These are phyloP conservation scores for Lota lota DNA, from an alignment of 2,113 vertebrate genomes.

Conservation along the genomic window DNA sequence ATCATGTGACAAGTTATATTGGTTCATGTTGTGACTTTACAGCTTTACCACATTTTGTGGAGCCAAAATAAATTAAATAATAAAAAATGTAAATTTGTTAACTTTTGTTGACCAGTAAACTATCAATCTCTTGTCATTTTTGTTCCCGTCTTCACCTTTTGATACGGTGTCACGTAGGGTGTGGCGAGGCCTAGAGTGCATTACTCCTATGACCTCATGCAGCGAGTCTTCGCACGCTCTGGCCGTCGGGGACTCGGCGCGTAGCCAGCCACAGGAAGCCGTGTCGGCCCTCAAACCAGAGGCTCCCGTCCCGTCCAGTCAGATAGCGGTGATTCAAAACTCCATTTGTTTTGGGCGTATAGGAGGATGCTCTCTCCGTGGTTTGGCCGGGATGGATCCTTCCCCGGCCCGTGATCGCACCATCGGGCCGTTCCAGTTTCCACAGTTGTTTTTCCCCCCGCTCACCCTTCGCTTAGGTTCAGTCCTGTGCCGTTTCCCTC, in stretches of 20 bases:
- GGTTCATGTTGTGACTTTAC: no score
- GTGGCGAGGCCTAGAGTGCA: constrained; percentile 38
- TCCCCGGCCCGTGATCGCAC: constrained; percentile 56
- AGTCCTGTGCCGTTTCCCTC: constrained; percentile 39
- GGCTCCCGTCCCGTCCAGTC: constrained; percentile 49
- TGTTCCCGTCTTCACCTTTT: background rate
- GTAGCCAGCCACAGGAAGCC: constrained; percentile 51
- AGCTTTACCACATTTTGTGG: no score
- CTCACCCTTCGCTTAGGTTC: constrained; percentile 38
- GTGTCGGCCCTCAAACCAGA: constrained; percentile 30
- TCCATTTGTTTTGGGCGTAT: constrained; percentile 61
- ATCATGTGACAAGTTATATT: no score
- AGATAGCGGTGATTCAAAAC: constrained; percentile 56
- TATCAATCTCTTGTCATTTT: constrained; percentile 2
- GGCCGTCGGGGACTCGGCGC: constrained; percentile 29
- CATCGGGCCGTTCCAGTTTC: constrained; percentile 61
- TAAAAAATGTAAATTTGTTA: background rate
- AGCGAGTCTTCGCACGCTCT: constrained; percentile 35
- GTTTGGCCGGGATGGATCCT: constrained; percentile 64
- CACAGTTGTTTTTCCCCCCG: constrained; percentile 55
- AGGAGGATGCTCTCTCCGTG: constrained; percentile 65
- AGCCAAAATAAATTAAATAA: background rate
- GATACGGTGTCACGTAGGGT: constrained; percentile 27
- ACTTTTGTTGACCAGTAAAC: background rate
- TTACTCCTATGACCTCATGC: constrained; percentile 48